Base-by-base conservation (phyloP, 2,113 vertebrate genomes). In the Piaya cayana region DNA sequence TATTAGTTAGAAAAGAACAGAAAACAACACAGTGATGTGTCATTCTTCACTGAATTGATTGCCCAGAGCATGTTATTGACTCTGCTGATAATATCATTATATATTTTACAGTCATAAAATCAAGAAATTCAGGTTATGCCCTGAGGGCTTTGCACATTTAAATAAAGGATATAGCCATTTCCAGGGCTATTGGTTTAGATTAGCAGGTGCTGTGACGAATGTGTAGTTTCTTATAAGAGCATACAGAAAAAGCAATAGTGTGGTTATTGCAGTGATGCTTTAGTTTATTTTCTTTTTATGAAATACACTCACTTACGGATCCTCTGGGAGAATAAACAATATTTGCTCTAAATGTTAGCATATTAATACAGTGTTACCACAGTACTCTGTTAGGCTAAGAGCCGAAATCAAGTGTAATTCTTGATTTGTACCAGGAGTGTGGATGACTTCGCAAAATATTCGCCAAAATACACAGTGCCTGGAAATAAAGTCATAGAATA, bases 141-240 rank as follows among this genome's bases (percentile, higher is more conserved):
- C 90, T 22, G 56, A 70, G 68, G 65, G 52, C 47, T 58, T 78
- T 64, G 71, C 76, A 91, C 64, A 93, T 97, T 96, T 97, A 95
- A 96, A 96, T 96, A 97, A 97, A 96, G 87, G 85, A 90, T 94
- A 90, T 82, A 95, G 69, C 50, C 62, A 81, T 96, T 95, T 96
- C 86, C 47, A 68, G 27, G 82, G 81, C 93, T 95, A 79, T 84
- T 65, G 86, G 88, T 92, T 94, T 92, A 95, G 82, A 90, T 95
- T 95, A 95, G 68, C 6, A 5, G 27, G 85, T 59, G 83, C 92
- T 78, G 37, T 11, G 34, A 89, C 60, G 82, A 23, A 68, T 69
- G 60, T 5, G 6, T 50, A 70, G 67, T 36, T 50, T 50, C 42
- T 82, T 80, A 27, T 15, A 86, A 65, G 81, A 60, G 12, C 62